Base-by-base conservation (phyloP, 2,797 vertebrate species). In the Helicolenus hilgendorfi region DNA sequence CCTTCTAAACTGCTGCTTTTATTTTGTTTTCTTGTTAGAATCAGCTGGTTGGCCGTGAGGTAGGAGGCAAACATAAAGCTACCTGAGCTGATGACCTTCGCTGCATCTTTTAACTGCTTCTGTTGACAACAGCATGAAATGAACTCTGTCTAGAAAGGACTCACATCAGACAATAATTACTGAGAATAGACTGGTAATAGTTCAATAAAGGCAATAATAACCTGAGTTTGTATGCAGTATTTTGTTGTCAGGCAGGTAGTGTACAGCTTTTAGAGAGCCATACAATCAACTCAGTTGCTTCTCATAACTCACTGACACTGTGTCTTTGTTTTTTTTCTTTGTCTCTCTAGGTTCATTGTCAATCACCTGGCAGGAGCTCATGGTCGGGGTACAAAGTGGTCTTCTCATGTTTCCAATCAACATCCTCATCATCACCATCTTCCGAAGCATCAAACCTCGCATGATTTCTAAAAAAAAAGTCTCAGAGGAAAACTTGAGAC, bases 371-470 rank as follows among this genome's bases (percentile, higher is more conserved):
- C 95, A 97, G 79, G 96, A 98, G 33, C 24, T 98, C 55, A 98
- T 98, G 95, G 96, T 98, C 4, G 98, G 96, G 1, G 59, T 98
- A 45, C 92, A 98, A 86, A 97, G 97, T 7, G 97, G 97, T 31
- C 92, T 98, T 11, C 97, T 98, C 82, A 98, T 98, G 98, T 98
- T 98, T 84, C 98, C 98, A 15, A 97, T 98, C 92, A 98, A 98
- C 96, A 97, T 98, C 89, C 97, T 98, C 85, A 98, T 98, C 79
- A 97, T 98, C 76, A 97, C 97, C 77, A 98, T 98, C 87, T 98
- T 98, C 92, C 93, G 98, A 71, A 97, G 95, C 89, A 97, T 98
- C 91, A 96, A 88, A 60, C 97, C 97, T 26, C 97, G 96, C 1
- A 24, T 96, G 1, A 24, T 84, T 73, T 82, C 91, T 7, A 69